These are phyloP conservation scores for Drosophila suboccidentalis DNA, from an alignment of 2,888 invertebrate species.

Conservation along the genomic window DNA sequence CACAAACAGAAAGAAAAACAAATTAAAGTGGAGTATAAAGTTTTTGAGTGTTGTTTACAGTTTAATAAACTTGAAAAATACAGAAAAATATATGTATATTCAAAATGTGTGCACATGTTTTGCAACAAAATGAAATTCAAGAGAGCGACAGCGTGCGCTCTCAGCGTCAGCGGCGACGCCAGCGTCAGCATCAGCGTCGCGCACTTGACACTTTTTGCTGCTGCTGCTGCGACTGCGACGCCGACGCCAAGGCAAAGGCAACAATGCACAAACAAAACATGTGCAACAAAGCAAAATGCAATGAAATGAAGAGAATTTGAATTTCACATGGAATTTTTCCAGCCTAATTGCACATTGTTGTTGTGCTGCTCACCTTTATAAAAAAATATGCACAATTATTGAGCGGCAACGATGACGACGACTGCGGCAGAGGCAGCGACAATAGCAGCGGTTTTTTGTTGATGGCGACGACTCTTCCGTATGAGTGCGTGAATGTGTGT, in stretches of 20 bases:
- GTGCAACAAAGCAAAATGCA: slow-evolving; percentile 41
- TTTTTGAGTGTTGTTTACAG: slow-evolving; percentile 50
- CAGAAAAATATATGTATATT: too few relatives aligned
- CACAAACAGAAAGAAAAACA: slow-evolving; percentile 20
- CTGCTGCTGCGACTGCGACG: slow-evolving; percentile 19
- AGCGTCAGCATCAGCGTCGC: slow-evolving; percentile 34
- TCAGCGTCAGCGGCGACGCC: slow-evolving; percentile 15
- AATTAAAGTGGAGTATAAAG: slow-evolving; percentile 37
- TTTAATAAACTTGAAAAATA: slow-evolving; percentile 46
- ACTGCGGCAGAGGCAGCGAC: slow-evolving; percentile 3
- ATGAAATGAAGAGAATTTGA: slow-evolving; percentile 42
- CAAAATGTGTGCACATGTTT: slow-evolving; percentile 52
- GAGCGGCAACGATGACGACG: slow-evolving; percentile 25
- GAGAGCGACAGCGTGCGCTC: slow-evolving; percentile 21
- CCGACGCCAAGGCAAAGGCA: slow-evolving; percentile 39
- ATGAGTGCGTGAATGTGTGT: slow-evolving; percentile 32
- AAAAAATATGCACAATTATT: slow-evolving; percentile 62
- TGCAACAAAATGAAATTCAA: slow-evolving; percentile 34
- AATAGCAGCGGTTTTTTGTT: slow-evolving; percentile 31
- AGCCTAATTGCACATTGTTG: slow-evolving; percentile 26
- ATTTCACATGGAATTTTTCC: slow-evolving; percentile 46
- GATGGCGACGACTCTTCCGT: slow-evolving; percentile 66
- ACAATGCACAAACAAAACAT: slow-evolving; percentile 49
- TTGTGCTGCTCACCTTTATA: slow-evolving; percentile 56
- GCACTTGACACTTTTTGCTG: slow-evolving; percentile 65